These are phyloP conservation scores for Phycodurus eques DNA, from an alignment of 2,113 vertebrate species.

Conservation along the genomic window DNA sequence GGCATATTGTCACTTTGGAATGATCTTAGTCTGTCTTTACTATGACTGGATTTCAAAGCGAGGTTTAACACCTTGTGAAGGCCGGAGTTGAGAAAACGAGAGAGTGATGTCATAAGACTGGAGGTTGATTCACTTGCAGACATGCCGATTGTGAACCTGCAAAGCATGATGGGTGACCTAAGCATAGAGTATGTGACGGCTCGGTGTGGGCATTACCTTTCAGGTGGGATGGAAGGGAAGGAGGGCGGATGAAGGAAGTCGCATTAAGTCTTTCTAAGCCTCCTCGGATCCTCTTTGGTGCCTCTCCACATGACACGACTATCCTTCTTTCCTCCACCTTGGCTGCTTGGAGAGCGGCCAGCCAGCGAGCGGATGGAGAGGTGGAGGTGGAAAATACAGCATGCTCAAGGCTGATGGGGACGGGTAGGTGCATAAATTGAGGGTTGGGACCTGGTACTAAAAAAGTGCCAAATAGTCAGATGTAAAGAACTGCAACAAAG, in stretches of 20 bases:
- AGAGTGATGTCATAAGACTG: neutral
- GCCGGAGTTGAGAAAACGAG: slow-evolving; percentile 28
- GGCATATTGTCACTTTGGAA: slow-evolving; percentile 26
- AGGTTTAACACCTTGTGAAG: slow-evolving; percentile 48
- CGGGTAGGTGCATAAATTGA: slow-evolving; percentile 54
- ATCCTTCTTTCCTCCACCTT: slow-evolving; percentile 66
- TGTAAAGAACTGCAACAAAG: slow-evolving; percentile 17
- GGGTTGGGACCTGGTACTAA: neutral
- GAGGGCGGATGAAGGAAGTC: slow-evolving; percentile 38
- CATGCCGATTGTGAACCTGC: neutral
- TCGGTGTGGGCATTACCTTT: slow-evolving; percentile 25
- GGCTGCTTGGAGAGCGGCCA: slow-evolving; percentile 52
- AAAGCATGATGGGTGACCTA: neutral
- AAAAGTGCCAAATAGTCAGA: slow-evolving; percentile 21
- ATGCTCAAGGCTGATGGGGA: slow-evolving; percentile 38
- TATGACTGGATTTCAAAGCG: slow-evolving; percentile 38
- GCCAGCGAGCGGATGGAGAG: slow-evolving; percentile 23
- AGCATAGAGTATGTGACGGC: neutral
- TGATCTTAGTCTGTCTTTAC: slow-evolving; percentile 53
- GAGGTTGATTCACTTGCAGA: slow-evolving; percentile 10
- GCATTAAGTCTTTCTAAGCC: slow-evolving; percentile 69
- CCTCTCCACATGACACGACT: slow-evolving; percentile 65
- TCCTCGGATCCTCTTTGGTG: slow-evolving; percentile 70
- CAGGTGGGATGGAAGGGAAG: slow-evolving; percentile 7
- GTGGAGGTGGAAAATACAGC: slow-evolving; percentile 42